Base-by-base conservation (phyloP, 2,113 vertebrate species). In the Polypterus senegalus region DNA sequence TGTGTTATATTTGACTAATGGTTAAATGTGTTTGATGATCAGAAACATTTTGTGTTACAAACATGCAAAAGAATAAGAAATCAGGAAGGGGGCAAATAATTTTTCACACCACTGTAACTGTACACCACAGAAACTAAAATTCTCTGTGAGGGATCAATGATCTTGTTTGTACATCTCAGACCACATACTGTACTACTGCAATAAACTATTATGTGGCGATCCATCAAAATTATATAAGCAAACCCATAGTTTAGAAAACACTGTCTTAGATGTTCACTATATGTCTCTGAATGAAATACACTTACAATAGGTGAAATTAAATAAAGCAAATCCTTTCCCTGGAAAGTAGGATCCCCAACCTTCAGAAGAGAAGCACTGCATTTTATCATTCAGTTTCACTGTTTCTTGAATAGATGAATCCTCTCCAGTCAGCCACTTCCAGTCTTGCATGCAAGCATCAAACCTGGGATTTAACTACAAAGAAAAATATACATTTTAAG, bases 401-500 rank as follows among this genome's bases (percentile, higher is more conserved):
- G 90, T 92, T 52, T 95, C 92, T 60, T 93, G 90, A 69, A 97
- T 91, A 52, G 87, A 86, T 1, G 79, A 81, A 65, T 97, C 93
- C 63, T 94, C 94, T 0, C 89, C 92, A 0, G 90, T 91, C 65
- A 97, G 75, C 93, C 93, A 95, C 73, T 81, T 90, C 96, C 96
- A 97, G 0, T 91, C 91, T 62, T 84, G 77, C 87, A 98, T 88
- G 46, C 96, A 98, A 9, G 89, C 94, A 4, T 98, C 96, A 65
- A 98, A 74, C 5, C 93, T 88, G 1, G 96, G 90, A 74, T 98
- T 98, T 68, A 98, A 84, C 96, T 98, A 67, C 63, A 46, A 43
- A 5, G 11, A 46, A 67, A 45, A 10, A 10, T 27, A 27, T 2
- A 27, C 27, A 27, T 27, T 27, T 27, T 27, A 27, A 27, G 27